Conservation (phyloP, 2,113 vertebrate species). For the Ailuropoda melanoleuca region DNA sequence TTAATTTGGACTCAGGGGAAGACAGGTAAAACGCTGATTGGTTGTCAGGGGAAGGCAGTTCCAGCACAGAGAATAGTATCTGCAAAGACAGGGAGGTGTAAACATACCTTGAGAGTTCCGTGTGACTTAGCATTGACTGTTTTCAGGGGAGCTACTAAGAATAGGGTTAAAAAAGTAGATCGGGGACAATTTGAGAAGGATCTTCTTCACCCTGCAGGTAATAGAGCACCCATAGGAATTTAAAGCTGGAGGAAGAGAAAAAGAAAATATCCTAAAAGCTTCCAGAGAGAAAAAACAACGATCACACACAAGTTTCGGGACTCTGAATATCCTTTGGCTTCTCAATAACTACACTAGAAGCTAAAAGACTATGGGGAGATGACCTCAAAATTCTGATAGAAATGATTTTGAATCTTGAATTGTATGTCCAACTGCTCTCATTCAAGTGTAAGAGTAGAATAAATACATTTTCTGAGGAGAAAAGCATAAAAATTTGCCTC, state of each 20-base stretch:
- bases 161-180: neutral
- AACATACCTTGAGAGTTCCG: neutral
- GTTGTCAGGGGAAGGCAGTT: neutral
- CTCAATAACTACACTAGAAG: neutral
- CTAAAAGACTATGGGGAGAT: neutral
- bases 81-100: neutral
- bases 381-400: neutral
- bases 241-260: neutral
- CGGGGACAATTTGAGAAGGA: neutral
- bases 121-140: neutral
- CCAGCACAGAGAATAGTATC: neutral
- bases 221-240: neutral
- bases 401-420: neutral
- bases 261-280: neutral
- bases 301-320: neutral
- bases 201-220: neutral
- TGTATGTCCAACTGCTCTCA: neutral
- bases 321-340: neutral
- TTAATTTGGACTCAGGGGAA: neutral
- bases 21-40: neutral
- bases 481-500: neutral
- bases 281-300: neutral
- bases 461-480: neutral
- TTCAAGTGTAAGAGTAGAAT: neutral
- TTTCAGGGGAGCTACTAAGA: neutral